A percentile compares a stretch with the other conserved stretches of the same genome.
Conservation (phyloP, 2,113 vertebrate species). For the Bubalus kerabau region DNA sequence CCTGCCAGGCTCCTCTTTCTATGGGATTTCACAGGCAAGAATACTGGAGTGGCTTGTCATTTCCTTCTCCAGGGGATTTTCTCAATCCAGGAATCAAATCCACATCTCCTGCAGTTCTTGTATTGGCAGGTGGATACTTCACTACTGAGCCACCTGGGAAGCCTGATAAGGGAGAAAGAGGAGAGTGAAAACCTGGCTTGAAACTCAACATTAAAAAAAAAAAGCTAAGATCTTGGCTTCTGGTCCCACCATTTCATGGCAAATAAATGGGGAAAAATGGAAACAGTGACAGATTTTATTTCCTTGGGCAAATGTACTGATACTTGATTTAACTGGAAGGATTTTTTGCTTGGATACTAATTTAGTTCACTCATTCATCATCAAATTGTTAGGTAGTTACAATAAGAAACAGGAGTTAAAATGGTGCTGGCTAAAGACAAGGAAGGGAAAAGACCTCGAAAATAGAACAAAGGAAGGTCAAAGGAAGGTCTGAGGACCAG, state of each 20-base stretch:
- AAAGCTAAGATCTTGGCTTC: background rate
- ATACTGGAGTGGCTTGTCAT: too few species aligned
- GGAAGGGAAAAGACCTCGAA: background rate
- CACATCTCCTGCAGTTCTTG: background rate
- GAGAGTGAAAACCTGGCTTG: background rate
- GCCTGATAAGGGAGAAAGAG: background rate
- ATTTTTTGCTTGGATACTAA: background rate
- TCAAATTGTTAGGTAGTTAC: background rate
- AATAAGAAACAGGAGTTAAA: background rate
- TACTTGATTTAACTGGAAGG: background rate
- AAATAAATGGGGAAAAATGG: background rate
- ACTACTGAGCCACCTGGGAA: background rate
- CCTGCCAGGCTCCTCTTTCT: too few species aligned
- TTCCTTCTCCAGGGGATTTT: background rate
- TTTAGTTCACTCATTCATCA: background rate
- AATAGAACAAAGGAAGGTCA: background rate
- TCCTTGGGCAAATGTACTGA: background rate
- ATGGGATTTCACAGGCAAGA: too few species aligned
- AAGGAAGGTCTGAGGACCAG: background rate
- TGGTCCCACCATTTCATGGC: background rate
- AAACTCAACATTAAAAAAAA: background rate
- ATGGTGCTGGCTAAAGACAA: background rate
- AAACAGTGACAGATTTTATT: background rate
- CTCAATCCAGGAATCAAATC: background rate
- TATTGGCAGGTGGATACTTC: background rate